Evolutionary conservation across 1,140 invertebrate species (phyloP).

Genomic region (Diorhabda carinulata): DNA sequence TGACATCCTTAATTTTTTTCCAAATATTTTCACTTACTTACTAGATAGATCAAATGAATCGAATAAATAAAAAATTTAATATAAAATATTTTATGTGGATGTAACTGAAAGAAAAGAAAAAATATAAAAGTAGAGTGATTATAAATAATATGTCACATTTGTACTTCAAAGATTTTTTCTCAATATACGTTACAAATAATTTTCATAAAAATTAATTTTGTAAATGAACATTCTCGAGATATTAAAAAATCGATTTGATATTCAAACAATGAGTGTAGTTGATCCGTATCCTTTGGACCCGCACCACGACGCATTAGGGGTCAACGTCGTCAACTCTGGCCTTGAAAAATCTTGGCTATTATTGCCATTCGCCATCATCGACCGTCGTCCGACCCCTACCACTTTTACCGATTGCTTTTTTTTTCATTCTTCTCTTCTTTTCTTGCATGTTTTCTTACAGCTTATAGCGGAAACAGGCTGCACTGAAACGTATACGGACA

Average conservation of each 20-base stretch:
- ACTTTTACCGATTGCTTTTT: background rate
- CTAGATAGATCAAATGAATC: too few species aligned
- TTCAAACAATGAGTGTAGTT: background rate
- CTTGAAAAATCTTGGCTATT: conserved; percentile 15
- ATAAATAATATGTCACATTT: too few species aligned
- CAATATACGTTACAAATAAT: too few species aligned
- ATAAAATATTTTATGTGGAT: too few species aligned
- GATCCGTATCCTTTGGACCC: background rate
- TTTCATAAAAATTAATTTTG: too few species aligned
- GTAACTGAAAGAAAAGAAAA: too few species aligned
- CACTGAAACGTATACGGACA: conserved; percentile 6
- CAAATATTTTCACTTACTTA: too few species aligned
- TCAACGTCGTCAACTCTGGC: conserved; percentile 14
- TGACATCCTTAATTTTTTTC: too few species aligned
- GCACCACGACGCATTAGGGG: conserved; percentile 10
- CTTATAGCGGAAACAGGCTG: conserved; percentile 17
- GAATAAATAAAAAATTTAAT: too few species aligned
- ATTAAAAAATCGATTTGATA: background rate
- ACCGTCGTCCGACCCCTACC: too few species aligned
- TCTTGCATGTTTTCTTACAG: background rate
- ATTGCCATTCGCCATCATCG: conserved; percentile 15
- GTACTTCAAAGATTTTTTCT: too few species aligned
- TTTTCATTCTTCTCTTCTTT: background rate
- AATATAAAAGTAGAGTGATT: too few species aligned
- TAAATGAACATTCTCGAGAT: background rate